Conservation (phyloP, 2,888 invertebrate genomes). For the Pachydiplax longipennis region DNA sequence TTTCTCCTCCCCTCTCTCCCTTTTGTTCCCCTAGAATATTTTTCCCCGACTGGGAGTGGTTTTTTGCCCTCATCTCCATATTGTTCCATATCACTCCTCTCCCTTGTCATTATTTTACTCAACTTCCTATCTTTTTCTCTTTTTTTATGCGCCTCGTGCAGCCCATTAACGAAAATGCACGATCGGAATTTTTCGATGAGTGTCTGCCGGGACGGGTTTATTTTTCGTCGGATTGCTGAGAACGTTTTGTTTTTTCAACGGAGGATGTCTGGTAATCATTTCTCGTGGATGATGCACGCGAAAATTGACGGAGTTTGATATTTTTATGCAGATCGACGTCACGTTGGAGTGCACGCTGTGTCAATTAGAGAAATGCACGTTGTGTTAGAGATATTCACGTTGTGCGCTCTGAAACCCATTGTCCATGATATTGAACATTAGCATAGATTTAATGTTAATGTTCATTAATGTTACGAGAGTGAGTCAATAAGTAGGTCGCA, state of each 20-base stretch:
- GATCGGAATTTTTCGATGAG: not conserved
- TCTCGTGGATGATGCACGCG: too few relatives aligned
- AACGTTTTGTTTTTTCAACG: not conserved
- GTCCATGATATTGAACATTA: too few relatives aligned
- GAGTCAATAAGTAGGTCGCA: too few relatives aligned
- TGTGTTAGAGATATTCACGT: too few relatives aligned
- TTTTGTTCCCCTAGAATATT: constrained; percentile 15
- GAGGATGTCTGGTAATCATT: not conserved
- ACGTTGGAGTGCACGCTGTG: too few relatives aligned
- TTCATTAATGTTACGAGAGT: too few relatives aligned
- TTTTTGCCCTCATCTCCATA: constrained; percentile 3
- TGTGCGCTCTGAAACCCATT: too few relatives aligned
- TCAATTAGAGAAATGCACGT: too few relatives aligned
- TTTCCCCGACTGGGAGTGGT: not conserved
- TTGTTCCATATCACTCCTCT: not conserved
- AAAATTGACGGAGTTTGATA: too few relatives aligned
- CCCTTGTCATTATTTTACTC: constrained; percentile 23
- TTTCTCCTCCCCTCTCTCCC: not conserved
- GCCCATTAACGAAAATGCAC: not conserved
- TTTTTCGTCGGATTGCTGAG: not conserved
- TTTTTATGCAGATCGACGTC: too few relatives aligned
- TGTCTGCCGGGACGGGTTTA: not conserved
- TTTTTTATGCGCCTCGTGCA: not conserved
- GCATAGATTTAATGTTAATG: too few relatives aligned
- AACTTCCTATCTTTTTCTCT: not conserved